These are phyloP conservation scores for Tenebrio molitor DNA, from an alignment of 1,140 invertebrate genomes.

Conservation along the genomic window DNA sequence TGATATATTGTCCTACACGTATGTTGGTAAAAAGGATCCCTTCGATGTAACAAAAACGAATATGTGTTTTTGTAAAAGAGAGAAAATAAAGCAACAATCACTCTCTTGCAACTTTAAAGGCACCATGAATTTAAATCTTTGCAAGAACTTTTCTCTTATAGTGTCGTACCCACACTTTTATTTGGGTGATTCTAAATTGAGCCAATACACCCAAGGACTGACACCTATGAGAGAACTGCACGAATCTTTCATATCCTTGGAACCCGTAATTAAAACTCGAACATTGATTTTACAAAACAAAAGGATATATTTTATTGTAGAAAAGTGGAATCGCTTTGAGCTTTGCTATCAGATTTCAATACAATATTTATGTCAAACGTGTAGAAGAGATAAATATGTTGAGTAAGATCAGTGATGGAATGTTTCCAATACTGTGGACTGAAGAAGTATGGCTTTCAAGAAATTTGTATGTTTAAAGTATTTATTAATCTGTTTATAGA, in stretches of 20 bases:
- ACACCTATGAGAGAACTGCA: not conserved
- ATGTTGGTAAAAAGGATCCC: too few species aligned
- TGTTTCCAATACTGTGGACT: constrained; percentile 8
- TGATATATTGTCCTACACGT: too few species aligned
- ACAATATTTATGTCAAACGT: not conserved
- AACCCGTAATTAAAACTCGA: not conserved
- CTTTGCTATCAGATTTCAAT: not conserved
- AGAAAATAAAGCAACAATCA: not conserved
- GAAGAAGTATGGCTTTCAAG: constrained; percentile 1
- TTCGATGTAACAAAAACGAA: too few species aligned
- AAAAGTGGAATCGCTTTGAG: not conserved
- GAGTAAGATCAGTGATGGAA: constrained; percentile 8
- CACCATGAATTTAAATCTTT: constrained; percentile 1
- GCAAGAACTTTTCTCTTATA: not conserved
- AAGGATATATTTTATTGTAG: not conserved
- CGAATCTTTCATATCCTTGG: not conserved
- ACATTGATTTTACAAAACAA: not conserved
- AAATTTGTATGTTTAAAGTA: not conserved
- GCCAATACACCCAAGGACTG: not conserved
- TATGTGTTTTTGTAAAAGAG: too few species aligned
- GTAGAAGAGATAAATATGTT: too few species aligned
- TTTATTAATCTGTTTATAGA: not conserved
- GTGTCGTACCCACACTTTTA: constrained; percentile 7
- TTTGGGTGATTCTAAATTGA: not conserved
- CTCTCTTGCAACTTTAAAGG: constrained; percentile 9